Conservation (phyloP, 2,113 vertebrate genomes). For the Python bivittatus region DNA sequence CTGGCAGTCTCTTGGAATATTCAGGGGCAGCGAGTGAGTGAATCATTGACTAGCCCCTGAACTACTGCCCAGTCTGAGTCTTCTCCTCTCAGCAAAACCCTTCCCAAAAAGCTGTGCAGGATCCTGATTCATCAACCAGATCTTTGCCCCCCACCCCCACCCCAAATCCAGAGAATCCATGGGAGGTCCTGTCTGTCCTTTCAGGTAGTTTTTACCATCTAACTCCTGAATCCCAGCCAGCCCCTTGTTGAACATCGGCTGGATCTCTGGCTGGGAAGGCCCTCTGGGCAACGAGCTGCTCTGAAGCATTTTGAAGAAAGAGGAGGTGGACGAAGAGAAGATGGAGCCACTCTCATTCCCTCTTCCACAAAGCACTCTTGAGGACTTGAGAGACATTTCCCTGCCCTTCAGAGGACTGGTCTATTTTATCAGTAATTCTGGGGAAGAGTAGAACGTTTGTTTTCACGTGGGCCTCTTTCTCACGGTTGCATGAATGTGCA, state of each 20-base stretch:
- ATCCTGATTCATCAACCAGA: not conserved
- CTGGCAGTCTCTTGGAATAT: no score
- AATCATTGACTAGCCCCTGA: not conserved
- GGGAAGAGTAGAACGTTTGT: not conserved
- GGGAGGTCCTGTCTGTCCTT: not conserved
- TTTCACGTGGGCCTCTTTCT: not conserved
- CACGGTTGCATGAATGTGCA: not conserved
- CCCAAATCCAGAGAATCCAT: not conserved
- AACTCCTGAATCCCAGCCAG: not conserved
- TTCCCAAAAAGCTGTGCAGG: not conserved
- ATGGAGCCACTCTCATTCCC: not conserved
- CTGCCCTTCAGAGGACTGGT: not conserved
- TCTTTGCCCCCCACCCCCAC: not conserved
- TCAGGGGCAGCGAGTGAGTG: no score
- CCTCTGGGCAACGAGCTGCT: not conserved
- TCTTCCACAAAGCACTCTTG: not conserved
- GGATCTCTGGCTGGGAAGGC: not conserved
- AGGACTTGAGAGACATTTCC: not conserved
- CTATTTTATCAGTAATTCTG: not conserved
- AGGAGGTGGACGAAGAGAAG: not conserved
- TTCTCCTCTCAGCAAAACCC: not conserved
- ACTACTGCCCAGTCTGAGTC: not conserved
- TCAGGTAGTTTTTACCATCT: not conserved
- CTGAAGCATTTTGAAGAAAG: not conserved
- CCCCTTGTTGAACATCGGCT: not conserved